Evolutionary conservation across 1,140 invertebrate species (phyloP), one percentile per base, ranked within the genome.

Genomic region (Nasonia giraulti): DNA sequence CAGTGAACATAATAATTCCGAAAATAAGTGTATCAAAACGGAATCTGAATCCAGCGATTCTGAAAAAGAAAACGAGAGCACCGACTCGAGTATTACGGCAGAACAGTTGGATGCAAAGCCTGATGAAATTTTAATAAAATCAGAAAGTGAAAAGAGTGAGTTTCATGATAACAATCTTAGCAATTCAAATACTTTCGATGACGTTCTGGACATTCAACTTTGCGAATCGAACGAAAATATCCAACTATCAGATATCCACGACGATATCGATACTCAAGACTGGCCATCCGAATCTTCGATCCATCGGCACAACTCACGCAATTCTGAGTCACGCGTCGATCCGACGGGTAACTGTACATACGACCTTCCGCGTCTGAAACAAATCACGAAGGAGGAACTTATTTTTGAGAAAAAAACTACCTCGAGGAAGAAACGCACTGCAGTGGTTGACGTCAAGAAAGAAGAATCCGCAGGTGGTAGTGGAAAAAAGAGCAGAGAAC

Each of bases 321-420:
- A 40, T 40, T 17, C 14, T 74, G 73, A 74, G 33, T 74, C 73
- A 74, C 17, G 20, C 33, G 73, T 37, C 33, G 73, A 37, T 3
- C 10, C 73, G 7, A 31, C 23, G n/a, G 2, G 23, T 71, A 40
- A 74, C 73, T 74, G 73, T 74, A 74, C 17, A 17, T 20, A 74
- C 73, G 17, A 37, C 37, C 33, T 37, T 37, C 73, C 73, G 14
- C 73, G 73, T 3, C 73, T 74, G 7, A 40, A 74, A 20, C 73
- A 74, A 74, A 74, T 74, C 33, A 74, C 73, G 33, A 74, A 74
- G 17, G 73, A 31, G 6, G 73, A 74, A 74, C 73, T 37, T 27
- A 31, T 71, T 14, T 1, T 12, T 0, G 12, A n/a, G 17, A 71
- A 71, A n/a, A 62, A 62, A 10, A 11, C 69, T 10, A 71, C 0